phyloP scores from a whole-genome alignment of 2,888 invertebrate species.

The Cephus sareptanus region DNA sequence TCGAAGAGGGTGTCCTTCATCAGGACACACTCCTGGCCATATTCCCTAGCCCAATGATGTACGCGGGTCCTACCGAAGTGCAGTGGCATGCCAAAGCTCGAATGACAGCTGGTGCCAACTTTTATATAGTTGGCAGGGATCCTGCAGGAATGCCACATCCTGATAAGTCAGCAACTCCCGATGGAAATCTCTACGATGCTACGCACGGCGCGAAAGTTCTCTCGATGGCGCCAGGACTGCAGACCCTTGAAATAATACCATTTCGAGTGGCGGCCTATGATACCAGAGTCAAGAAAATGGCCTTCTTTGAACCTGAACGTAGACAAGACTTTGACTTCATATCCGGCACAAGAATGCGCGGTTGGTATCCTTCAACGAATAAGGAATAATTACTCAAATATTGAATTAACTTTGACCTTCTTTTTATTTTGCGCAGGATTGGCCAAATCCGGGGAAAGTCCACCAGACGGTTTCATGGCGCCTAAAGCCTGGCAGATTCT shows the following conservation, averaged over 20 bases:
- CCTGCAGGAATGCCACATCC: constrained; percentile 98
- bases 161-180: constrained; percentile 68
- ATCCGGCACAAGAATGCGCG: constrained; percentile 94
- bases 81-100: constrained; percentile 93
- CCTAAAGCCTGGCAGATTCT: constrained; percentile 92
- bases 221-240: constrained; percentile 92
- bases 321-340: constrained; percentile 96
- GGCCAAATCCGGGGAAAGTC: constrained; percentile 85
- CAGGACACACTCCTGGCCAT: constrained; percentile 91
- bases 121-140: constrained; percentile 97
- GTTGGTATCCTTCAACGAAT: constrained; percentile 54
- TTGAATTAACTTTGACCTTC: not conserved
- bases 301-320: constrained; percentile 88
- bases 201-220: constrained; percentile 92
- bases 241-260: constrained; percentile 92
- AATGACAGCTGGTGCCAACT: constrained; percentile 95
- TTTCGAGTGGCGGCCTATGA: constrained; percentile 98
- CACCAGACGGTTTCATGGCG: constrained; percentile 97
- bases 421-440: constrained; percentile 62
- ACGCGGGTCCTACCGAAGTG: constrained; percentile 97
- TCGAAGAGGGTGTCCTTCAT: constrained; percentile 87
- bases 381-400: not conserved
- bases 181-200: constrained; percentile 90
- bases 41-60: constrained; percentile 99
- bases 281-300: constrained; percentile 83